Conservation (phyloP, 1,140 invertebrate genomes). For the Berghia stephanieae region DNA sequence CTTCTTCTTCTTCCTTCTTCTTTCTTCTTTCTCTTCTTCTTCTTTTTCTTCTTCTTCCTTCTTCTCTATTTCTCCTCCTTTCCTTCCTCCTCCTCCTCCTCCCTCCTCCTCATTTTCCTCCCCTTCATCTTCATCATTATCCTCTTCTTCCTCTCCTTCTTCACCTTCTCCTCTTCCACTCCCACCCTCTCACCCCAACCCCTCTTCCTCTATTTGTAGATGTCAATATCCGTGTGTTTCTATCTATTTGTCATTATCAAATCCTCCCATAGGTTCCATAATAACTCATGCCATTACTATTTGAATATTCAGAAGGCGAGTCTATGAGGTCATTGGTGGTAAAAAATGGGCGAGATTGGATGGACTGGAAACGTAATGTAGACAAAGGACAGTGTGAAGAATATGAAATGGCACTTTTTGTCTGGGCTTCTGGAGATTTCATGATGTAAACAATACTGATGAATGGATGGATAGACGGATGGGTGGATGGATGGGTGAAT, state of each 20-base stretch:
- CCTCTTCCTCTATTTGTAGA: not conserved
- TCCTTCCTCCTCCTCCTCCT: not conserved
- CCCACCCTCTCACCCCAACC: not conserved
- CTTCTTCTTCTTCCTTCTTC: constrained; percentile 12
- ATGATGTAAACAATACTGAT: too few relatives aligned
- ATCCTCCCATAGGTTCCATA: not conserved
- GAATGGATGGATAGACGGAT: too few relatives aligned
- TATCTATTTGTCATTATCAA: not conserved
- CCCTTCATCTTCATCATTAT: not conserved
- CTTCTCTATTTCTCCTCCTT: not conserved
- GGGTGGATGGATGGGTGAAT: too few relatives aligned
- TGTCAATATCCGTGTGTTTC: not conserved
- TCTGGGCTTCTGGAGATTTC: too few relatives aligned
- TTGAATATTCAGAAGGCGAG: not conserved
- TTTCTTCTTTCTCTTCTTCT: not conserved
- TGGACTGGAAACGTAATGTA: too few relatives aligned
- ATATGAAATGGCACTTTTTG: too few relatives aligned
- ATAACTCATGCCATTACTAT: not conserved
- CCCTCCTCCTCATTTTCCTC: not conserved
- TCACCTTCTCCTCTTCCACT: not conserved
- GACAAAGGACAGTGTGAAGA: too few relatives aligned
- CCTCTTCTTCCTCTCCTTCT: not conserved
- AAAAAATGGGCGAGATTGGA: too few relatives aligned
- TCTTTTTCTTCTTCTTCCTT: not conserved
- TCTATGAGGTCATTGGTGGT: too few relatives aligned